Base-by-base conservation (phyloP, 35 echinoderm and acorn worm genomes). In the Anneissia japonica region DNA sequence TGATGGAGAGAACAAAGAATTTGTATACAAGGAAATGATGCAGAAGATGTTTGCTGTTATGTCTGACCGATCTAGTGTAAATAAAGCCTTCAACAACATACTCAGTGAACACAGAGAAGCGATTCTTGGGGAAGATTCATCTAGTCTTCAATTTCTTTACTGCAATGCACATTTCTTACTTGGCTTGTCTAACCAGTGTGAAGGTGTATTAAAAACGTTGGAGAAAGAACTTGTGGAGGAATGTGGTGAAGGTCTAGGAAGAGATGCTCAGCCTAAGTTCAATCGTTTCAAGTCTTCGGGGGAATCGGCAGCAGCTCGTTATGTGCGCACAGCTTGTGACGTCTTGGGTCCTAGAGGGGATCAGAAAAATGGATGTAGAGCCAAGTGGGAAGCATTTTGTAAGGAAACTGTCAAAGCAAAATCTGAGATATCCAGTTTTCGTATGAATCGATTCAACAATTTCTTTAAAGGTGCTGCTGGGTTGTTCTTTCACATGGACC, bases 161-260 rank as follows among this genome's bases (percentile, higher is more conserved):
- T 87, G 85, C 39, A 87, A 87, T 87, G 85, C 85, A 0, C 74
- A 87, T 19, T 87, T 87, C 46, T 38, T 87, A n/a, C 85, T 87
- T 79, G 73, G 85, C 36, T 30, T 79, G 0, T 76, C 31, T 0
- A 87, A 74, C 30, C 39, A 16, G 4, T 74, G 64, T 43, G 85
- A 87, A 79, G 23, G 21, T 0, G 75, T 39, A 77, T 79, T 87
- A 30, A 78, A 87, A 33, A 31, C 77, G 43, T 36, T 79, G 0
- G 35, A 78, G 33, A 87, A 79, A 77, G 73, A 76, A 31, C 29
- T 86, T 86, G 84, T 76, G 7, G 0, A 74, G 4, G 84, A 86
- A 31, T 28, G 14, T 6, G 84, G 84, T 13, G 26, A 86, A 26
- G 84, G 84, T 32, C 4, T 87, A 40, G 75, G 75, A 19, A 75